Evolutionary conservation across 2,113 vertebrate species (phyloP).

Genomic region (Calidris pygmaea): DNA sequence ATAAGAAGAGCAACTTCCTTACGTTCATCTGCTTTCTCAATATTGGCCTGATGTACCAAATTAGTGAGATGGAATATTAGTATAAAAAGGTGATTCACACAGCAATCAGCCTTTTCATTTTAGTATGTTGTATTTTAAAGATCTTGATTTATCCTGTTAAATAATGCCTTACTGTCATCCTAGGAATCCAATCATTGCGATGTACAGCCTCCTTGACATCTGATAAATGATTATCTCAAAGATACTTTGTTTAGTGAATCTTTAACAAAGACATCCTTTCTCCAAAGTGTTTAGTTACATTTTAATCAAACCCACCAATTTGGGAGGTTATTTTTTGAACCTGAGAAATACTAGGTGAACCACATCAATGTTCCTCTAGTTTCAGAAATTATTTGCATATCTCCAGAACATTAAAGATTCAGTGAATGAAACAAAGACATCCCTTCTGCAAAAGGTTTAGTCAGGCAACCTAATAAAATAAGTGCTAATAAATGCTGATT

Average conservation of each 20-base stretch:
- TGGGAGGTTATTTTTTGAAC: neutral
- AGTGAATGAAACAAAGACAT: neutral
- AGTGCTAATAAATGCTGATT: neutral
- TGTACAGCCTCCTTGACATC: neutral
- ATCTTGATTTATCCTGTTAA: neutral
- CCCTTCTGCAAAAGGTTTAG: neutral
- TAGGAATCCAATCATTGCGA: neutral
- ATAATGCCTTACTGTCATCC: neutral
- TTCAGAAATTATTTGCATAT: neutral
- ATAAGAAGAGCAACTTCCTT: neutral
- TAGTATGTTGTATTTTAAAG: neutral
- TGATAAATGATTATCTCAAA: neutral
- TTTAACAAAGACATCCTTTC: neutral
- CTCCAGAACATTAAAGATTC: neutral
- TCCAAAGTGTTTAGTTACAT: neutral
- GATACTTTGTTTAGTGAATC: neutral
- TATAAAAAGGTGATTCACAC: neutral
- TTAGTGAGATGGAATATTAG: neutral
- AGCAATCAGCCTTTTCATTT: neutral
- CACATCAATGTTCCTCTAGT: neutral
- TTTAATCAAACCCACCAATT: neutral
- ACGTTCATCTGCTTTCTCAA: neutral
- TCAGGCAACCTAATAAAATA: neutral
- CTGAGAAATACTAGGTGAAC: neutral
- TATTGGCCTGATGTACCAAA: neutral